These are phyloP conservation scores for Microplitis demolitor DNA, from an alignment of 1,140 invertebrate genomes.

Conservation along the genomic window DNA sequence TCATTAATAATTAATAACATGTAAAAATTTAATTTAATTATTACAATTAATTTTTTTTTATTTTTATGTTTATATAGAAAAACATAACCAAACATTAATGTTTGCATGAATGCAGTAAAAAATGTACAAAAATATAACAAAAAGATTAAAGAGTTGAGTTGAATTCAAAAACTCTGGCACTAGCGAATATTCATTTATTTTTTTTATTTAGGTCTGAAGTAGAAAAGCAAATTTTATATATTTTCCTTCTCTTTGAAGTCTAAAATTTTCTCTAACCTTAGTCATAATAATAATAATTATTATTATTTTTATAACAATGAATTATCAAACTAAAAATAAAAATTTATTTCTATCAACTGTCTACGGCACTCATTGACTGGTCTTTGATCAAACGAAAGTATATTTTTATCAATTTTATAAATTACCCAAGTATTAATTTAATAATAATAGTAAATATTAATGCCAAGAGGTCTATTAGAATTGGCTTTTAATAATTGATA, in stretches of 20 bases:
- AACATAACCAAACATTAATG: conserved; percentile 36
- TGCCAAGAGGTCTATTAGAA: too few species aligned
- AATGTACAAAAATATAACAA: conserved; percentile 56
- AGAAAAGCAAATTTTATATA: background rate
- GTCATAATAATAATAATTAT: background rate
- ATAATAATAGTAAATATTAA: too few species aligned
- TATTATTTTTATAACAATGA: background rate
- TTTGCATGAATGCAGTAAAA: conserved; percentile 42
- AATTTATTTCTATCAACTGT: too few species aligned
- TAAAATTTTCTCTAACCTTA: background rate
- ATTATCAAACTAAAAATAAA: too few species aligned
- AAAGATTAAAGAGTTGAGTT: conserved; percentile 35
- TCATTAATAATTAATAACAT: conserved; percentile 20
- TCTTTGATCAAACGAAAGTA: too few species aligned
- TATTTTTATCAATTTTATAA: too few species aligned
- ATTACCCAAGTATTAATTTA: too few species aligned
- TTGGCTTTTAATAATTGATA: too few species aligned
- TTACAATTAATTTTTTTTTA: too few species aligned
- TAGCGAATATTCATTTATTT: background rate
- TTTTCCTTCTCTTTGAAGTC: background rate
- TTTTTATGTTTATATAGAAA: background rate
- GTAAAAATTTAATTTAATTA: background rate
- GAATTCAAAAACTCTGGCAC: conserved; percentile 15
- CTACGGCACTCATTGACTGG: too few species aligned
- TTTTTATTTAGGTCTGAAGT: background rate